phyloP scores from a whole-genome alignment of 2,888 invertebrate species.

The Eucera pruinosa region DNA sequence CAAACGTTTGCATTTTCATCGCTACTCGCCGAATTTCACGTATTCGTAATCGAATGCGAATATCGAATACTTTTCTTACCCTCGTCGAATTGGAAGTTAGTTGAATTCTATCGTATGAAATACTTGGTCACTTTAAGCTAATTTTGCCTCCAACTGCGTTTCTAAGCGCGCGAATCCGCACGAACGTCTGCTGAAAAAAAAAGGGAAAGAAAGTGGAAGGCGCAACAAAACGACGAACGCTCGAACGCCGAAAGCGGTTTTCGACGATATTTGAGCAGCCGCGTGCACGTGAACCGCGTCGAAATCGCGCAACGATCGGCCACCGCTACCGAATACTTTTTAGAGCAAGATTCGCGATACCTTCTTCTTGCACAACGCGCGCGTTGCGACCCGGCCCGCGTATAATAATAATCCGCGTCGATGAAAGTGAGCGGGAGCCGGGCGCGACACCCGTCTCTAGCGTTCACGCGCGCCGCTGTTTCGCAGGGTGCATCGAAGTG shows the following conservation, averaged over 20 bases:
- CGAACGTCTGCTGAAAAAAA: no score
- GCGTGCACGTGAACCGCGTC: constrained; percentile 24
- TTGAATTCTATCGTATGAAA: no score
- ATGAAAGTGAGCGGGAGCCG: constrained; percentile 63
- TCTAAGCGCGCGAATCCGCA: no score
- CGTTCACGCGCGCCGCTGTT: neutral
- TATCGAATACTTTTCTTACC: no score
- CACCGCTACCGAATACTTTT: constrained; percentile 29
- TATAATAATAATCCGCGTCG: constrained; percentile 53
- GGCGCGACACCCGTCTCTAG: neutral
- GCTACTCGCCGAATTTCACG: no score
- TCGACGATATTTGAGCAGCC: neutral
- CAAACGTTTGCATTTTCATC: no score
- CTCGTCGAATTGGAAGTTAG: no score
- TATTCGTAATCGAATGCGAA: no score
- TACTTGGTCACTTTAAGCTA: no score
- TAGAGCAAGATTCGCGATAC: constrained; percentile 59
- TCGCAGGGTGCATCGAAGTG: neutral
- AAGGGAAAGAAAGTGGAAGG: no score
- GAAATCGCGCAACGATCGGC: constrained; percentile 40
- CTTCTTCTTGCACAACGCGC: constrained; percentile 68
- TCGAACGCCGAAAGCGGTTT: constrained; percentile 13
- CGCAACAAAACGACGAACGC: no score
- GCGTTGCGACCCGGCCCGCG: constrained; percentile 19
- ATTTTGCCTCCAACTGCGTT: no score